Percentiles rank a stretch among this genome's conserved stretches.
Conservation (phyloP, 2,888 invertebrate species). For the Drosophila mettleri region DNA sequence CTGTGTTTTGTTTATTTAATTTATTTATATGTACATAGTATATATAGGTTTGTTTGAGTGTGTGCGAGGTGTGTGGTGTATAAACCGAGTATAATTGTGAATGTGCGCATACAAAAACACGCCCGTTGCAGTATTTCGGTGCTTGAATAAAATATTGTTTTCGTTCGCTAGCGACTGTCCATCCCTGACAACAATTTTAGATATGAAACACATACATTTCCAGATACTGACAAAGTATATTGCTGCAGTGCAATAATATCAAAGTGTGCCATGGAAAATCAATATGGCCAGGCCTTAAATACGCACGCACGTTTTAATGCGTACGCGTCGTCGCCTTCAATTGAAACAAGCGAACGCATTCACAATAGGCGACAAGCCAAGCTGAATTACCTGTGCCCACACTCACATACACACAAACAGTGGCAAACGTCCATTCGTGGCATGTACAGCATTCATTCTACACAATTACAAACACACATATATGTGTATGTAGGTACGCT, state of each 20-base stretch:
- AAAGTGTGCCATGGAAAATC: constrained; percentile 65
- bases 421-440: constrained; percentile 47
- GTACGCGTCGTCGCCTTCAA: constrained; percentile 64
- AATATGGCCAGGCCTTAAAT: constrained; percentile 63
- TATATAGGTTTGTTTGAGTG: constrained; percentile 16
- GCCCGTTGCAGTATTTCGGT: constrained; percentile 17
- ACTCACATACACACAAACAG: constrained; percentile 32
- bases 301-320: constrained; percentile 63
- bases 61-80: constrained; percentile 13
- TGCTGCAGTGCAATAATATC: constrained; percentile 41
- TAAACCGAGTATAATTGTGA: constrained; percentile 25
- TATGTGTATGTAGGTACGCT: constrained; percentile 20
- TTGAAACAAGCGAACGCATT: constrained; percentile 62
- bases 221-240: constrained; percentile 28
- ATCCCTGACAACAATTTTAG: constrained; percentile 50
- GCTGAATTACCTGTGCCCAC: constrained; percentile 68
- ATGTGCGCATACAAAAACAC: constrained; percentile 15
- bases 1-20: constrained; percentile 76
- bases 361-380: constrained; percentile 66
- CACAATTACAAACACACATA: constrained; percentile 24
- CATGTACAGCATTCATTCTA: constrained; percentile 73
- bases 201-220: constrained; percentile 25
- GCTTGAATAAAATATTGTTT: constrained; percentile 41
- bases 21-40: constrained; percentile 55
- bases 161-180: constrained; percentile 15